Evolutionary conservation across 1,140 invertebrate species (phyloP).

Genomic region (Aphelinus certus): DNA sequence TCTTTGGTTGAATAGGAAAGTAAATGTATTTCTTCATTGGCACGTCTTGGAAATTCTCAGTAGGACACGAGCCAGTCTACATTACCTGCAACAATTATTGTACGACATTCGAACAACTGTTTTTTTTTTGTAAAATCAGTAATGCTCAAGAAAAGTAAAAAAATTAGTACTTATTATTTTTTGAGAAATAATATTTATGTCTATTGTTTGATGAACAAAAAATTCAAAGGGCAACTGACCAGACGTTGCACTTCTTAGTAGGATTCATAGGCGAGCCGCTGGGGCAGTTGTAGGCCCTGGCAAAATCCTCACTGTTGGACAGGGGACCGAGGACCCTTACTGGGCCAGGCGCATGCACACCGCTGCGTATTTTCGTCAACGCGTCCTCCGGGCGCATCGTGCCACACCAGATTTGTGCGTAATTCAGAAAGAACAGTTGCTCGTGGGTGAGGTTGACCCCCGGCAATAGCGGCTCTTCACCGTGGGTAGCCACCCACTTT

Average conservation of each 20-base stretch:
- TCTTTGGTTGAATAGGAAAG: conserved; percentile 4
- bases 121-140: no score
- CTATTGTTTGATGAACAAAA: not conserved
- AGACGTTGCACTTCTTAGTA: conserved; percentile 89
- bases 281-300: conserved; percentile 82
- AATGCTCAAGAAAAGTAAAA: no score
- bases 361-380: conserved; percentile 90
- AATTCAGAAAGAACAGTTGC: conserved; percentile 90
- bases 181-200: no score
- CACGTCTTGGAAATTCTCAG: conserved; percentile 14
- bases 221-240: conserved; percentile 70
- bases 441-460: conserved; percentile 86
- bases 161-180: no score
- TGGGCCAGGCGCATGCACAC: conserved; percentile 93
- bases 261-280: conserved; percentile 90
- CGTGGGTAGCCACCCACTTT: conserved; percentile 79
- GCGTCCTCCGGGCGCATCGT: conserved; percentile 96
- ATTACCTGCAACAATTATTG: conserved; percentile 17
- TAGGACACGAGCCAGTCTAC: not conserved
- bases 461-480: conserved; percentile 77
- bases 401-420: conserved; percentile 95
- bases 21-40: conserved; percentile 10
- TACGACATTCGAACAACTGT: no score
- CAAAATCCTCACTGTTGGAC: conserved; percentile 92
- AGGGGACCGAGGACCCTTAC: conserved; percentile 91